Evolutionary conservation across 2,888 invertebrate genomes (phyloP).

Genomic region (Dimorphilus gyrociliatus): DNA sequence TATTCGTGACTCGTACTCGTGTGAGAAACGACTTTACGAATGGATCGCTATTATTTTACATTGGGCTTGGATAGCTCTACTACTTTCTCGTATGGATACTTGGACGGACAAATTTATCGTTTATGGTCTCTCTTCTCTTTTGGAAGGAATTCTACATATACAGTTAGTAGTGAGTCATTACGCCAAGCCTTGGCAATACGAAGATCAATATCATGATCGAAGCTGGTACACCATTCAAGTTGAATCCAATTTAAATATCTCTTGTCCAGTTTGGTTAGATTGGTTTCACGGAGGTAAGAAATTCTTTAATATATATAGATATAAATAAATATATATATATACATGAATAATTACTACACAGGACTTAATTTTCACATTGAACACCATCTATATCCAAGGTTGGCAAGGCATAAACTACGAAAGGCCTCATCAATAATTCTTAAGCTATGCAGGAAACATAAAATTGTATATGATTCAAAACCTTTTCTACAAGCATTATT

Average conservation of each 20-base stretch:
- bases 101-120: slow-evolving; percentile 2
- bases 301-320: no score
- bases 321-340: no score
- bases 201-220: slow-evolving; percentile 1
- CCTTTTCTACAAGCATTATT: slow-evolving; percentile 1
- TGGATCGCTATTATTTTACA: slow-evolving; percentile 3
- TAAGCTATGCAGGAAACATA: slow-evolving; percentile 2
- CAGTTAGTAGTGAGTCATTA: slow-evolving; percentile 7
- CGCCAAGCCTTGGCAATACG: slow-evolving; percentile 6
- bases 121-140: slow-evolving; percentile 2
- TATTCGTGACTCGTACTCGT: not conserved
- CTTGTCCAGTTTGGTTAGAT: slow-evolving; percentile 5
- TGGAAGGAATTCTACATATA: slow-evolving; percentile 3
- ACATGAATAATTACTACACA: no score
- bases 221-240: slow-evolving; percentile 6
- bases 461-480: slow-evolving; percentile 2
- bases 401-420: slow-evolving; percentile 3
- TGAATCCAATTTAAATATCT: slow-evolving; percentile 3
- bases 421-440: not conserved
- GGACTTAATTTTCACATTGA: slow-evolving; percentile 5
- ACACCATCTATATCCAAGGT: slow-evolving; percentile 5
- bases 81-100: slow-evolving; percentile 3
- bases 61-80: slow-evolving; percentile 1
- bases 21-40: not conserved
- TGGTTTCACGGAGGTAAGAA: slow-evolving; percentile 5